phyloP scores from a whole-genome alignment of 2,113 vertebrate species.

The Cyanoliseus patagonus region DNA sequence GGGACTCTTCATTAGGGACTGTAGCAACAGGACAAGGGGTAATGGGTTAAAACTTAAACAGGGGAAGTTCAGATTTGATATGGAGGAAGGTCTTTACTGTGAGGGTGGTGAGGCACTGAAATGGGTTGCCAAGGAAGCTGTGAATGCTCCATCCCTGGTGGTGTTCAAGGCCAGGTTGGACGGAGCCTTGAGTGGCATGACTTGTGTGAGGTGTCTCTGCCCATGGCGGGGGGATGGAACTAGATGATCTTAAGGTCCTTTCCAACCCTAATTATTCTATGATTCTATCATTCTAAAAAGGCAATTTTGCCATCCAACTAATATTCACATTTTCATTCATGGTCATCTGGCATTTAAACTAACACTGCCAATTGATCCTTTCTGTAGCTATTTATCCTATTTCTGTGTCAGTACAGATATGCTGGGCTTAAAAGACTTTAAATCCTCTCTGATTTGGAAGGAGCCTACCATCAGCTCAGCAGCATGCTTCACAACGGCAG shows the following conservation, averaged over 20 bases:
- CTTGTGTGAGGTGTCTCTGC: too few relatives aligned
- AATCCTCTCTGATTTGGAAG: background rate
- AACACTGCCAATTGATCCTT: background rate
- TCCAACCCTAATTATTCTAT: background rate
- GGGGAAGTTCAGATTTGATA: too few relatives aligned
- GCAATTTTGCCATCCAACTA: background rate
- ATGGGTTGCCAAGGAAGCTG: too few relatives aligned
- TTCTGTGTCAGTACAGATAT: background rate
- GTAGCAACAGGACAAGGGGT: background rate
- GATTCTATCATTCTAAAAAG: background rate
- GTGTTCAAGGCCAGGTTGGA: too few relatives aligned
- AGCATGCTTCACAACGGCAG: background rate
- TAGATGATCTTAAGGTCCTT: background rate
- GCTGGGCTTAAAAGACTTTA: background rate
- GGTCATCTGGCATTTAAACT: background rate
- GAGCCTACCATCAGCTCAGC: background rate
- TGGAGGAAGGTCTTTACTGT: too few relatives aligned
- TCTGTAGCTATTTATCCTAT: background rate
- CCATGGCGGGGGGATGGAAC: background rate
- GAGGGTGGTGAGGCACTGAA: too few relatives aligned
- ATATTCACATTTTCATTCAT: background rate
- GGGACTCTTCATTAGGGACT: background rate
- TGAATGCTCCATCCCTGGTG: too few relatives aligned
- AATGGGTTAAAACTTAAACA: too few relatives aligned
- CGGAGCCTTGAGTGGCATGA: too few relatives aligned